Evolutionary conservation across 1,140 invertebrate genomes (phyloP), one percentile per base, ranked within the genome.

Genomic region (Vanessa atalanta): DNA sequence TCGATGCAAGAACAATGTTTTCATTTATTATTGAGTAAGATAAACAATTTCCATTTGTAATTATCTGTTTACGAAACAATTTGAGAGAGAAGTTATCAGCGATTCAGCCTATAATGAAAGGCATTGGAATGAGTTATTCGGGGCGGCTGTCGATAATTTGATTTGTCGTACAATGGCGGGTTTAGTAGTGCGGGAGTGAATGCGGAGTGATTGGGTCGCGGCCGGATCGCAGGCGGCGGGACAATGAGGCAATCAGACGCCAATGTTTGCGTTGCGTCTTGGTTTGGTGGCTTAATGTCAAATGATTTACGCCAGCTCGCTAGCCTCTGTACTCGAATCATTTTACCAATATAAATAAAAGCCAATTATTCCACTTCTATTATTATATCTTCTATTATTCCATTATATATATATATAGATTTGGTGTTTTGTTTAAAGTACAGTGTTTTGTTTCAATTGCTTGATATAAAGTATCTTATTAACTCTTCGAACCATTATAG

Each of bases 181-280:
- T 60, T 65, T 65, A 68, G 63, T 48, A 66, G 65, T 64, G 71
- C 76, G 57, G 70, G 76, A 80, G 77, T 82, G 83, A 83, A 85
- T 85, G 71, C 77, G 65, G 64, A 65, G 76, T 82, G 83, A 85
- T 83, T 83, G 83, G 83, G 75, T 68, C 67, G 61, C 66, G 71
- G 80, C 79, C 79, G 78, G 79, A 77, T 73, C 68, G 64, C 72
- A 72, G 70, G 77, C 67, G 70, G 73, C 69, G 66, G 72, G 68
- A 83, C 82, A 83, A 85, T 83, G 75, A 78, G 72, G 72, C 82
- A 85, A 85, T 85, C 83, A 85, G 80, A 65, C 70, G 74, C 63
- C 75, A 76, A 79, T 79, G 79, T 80, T 80, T 79, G 80, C 78
- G 75, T 67, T 61, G 31, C 57, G 50, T 68, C 51, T 68, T 57